Evolutionary conservation across 2,113 vertebrate species (phyloP).

Genomic region (Cyanoramphus novaezelandiae): DNA sequence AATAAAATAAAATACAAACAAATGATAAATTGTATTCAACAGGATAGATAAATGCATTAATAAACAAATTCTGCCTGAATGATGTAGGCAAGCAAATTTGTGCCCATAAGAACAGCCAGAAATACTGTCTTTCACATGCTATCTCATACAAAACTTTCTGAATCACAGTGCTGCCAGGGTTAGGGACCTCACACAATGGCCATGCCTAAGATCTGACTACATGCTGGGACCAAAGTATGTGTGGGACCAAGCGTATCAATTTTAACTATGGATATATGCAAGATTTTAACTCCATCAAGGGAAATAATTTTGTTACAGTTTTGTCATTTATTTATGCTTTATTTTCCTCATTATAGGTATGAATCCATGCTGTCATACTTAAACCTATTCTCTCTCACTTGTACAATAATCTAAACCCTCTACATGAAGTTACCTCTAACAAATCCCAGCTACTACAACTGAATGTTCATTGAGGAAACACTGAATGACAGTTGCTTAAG

Average conservation of each 20-base stretch:
- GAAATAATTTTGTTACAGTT: neutral
- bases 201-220: neutral
- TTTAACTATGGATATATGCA: neutral
- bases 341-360: neutral
- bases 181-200: neutral
- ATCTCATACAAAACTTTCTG: neutral
- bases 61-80: neutral
- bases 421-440: neutral
- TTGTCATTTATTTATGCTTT: neutral
- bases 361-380: neutral
- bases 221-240: fast-evolving
- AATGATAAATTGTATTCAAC: neutral
- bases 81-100: neutral
- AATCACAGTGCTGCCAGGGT: neutral
- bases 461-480: neutral
- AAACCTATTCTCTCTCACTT: neutral
- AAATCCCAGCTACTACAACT: neutral
- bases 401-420: neutral
- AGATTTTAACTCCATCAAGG: neutral
- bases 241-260: neutral
- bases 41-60: neutral
- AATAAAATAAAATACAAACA: neutral
- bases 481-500: neutral
- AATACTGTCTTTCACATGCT: neutral
- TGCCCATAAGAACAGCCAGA: neutral